Percentiles rank a stretch among this genome's conserved stretches.
These are phyloP conservation scores for Habroteleia sp. DNA, from an alignment of 2,888 invertebrate genomes.

Conservation along the genomic window DNA sequence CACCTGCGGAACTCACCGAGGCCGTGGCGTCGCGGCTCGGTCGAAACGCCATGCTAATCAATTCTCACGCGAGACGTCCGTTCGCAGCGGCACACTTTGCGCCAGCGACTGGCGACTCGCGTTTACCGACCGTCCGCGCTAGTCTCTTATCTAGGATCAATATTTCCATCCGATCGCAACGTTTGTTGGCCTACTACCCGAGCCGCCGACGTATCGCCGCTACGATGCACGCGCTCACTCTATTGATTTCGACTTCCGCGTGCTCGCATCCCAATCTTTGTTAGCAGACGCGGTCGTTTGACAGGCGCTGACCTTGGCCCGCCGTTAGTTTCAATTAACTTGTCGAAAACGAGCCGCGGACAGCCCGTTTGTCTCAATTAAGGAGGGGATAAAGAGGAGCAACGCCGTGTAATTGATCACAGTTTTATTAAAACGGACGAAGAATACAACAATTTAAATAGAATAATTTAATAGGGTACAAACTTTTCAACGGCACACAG, in stretches of 20 bases:
- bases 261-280: conserved; percentile 53
- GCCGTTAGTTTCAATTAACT: conserved; percentile 13
- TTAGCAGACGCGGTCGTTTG: conserved; percentile 14
- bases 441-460: no score
- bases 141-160: conserved; percentile 76
- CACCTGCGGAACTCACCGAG: not conserved
- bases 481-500: no score
- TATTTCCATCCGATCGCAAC: conserved; percentile 76
- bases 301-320: conserved; percentile 41
- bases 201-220: conserved; percentile 69
- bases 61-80: conserved; percentile 1
- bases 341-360: no score
- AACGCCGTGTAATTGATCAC: no score
- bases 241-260: conserved; percentile 68
- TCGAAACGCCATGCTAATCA: not conserved
- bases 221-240: conserved; percentile 64
- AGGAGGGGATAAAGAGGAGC: no score
- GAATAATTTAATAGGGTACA: no score
- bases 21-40: not conserved
- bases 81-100: conserved; percentile 33
- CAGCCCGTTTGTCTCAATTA: no score
- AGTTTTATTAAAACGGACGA: no score
- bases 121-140: conserved; percentile 71
- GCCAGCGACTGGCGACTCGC: conserved; percentile 56
- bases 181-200: conserved; percentile 73